Conservation (phyloP, 2,888 invertebrate species). For the Carpatolechia fugitivella region DNA sequence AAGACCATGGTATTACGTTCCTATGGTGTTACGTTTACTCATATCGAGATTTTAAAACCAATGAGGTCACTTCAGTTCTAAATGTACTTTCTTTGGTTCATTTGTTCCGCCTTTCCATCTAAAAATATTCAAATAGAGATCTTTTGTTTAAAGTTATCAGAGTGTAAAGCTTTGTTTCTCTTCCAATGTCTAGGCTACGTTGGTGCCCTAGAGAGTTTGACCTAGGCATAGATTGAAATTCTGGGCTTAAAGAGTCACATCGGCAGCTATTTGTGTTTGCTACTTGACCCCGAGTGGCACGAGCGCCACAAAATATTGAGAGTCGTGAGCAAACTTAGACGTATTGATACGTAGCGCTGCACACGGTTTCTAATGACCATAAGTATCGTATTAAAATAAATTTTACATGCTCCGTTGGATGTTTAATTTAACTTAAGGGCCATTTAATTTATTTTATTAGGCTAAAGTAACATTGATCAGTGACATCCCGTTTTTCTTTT, state of each 20-base stretch:
- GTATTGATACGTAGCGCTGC: slow-evolving; percentile 7
- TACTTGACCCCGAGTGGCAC: slow-evolving; percentile 59
- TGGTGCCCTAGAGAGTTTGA: slow-evolving; percentile 61
- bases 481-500: too few species aligned
- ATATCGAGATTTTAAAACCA: neutral
- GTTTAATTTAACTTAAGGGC: too few species aligned
- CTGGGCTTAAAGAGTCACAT: slow-evolving; percentile 49
- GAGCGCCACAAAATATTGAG: slow-evolving; percentile 57
- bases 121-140: slow-evolving; percentile 20
- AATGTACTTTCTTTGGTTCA: slow-evolving; percentile 6
- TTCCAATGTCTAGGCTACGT: slow-evolving; percentile 33
- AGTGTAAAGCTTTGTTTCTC: slow-evolving; percentile 30
- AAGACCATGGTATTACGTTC: too few species aligned
- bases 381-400: slow-evolving; percentile 9
- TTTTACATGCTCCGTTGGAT: neutral
- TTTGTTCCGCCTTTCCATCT: slow-evolving; percentile 15
- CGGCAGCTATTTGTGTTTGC: slow-evolving; percentile 48
- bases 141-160: slow-evolving; percentile 33
- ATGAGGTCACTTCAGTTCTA: neutral
- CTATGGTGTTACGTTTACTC: neutral
- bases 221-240: slow-evolving; percentile 60
- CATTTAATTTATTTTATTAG: too few species aligned
- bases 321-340: slow-evolving; percentile 38
- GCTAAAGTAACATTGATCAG: too few species aligned
- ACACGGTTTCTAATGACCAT: slow-evolving; percentile 15